phyloP scores from a whole-genome alignment of 2,888 invertebrate genomes.

The Tetranychus piercei region DNA sequence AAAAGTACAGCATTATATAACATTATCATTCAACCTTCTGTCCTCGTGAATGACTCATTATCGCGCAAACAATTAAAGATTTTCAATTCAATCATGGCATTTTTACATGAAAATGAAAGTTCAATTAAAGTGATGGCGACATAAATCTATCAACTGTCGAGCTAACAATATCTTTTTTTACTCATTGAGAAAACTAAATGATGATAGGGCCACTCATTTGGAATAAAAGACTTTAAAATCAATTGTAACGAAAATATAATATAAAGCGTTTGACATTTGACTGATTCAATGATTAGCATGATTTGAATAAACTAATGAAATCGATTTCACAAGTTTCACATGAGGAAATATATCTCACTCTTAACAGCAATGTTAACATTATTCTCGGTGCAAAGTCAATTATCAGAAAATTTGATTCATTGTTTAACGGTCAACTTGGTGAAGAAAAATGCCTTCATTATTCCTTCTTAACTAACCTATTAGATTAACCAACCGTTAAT shows the following conservation, averaged over 20 bases:
- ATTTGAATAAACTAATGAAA: too few relatives aligned
- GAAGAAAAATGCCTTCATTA: not conserved
- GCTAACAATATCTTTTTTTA: too few relatives aligned
- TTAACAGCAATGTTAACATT: not conserved
- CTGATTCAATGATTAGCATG: not conserved
- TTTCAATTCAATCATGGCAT: too few relatives aligned
- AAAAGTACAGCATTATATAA: too few relatives aligned
- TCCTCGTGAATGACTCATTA: too few relatives aligned
- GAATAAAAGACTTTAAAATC: not conserved
- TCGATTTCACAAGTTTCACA: not conserved
- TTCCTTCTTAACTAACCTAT: not conserved
- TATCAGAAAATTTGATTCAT: not conserved
- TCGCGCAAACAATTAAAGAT: too few relatives aligned
- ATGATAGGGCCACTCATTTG: too few relatives aligned
- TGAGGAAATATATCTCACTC: not conserved
- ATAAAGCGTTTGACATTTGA: not conserved
- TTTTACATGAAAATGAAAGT: too few relatives aligned
- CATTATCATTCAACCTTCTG: too few relatives aligned
- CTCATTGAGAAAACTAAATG: not conserved
- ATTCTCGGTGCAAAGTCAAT: not conserved
- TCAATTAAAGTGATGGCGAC: too few relatives aligned
- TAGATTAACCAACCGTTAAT: not conserved
- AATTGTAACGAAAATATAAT: not conserved
- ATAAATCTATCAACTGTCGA: too few relatives aligned
- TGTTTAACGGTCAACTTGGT: not conserved